Evolutionary conservation across 2,797 vertebrate species (phyloP).

Genomic region (Vultur gryphus): DNA sequence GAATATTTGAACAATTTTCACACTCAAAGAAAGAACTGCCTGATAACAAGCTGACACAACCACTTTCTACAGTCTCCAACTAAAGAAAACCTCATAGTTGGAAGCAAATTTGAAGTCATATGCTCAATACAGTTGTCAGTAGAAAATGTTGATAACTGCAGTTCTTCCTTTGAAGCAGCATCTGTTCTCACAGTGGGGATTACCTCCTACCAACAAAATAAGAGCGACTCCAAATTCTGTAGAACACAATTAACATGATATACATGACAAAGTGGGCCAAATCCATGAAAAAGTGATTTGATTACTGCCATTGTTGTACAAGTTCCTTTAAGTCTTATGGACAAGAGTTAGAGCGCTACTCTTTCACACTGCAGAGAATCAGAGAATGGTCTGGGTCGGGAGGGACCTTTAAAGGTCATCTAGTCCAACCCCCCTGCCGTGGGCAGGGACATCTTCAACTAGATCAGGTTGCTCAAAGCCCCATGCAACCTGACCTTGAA

Average conservation of each 20-base stretch:
- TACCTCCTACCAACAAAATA: neutral
- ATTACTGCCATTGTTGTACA: neutral
- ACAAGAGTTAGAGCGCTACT: neutral
- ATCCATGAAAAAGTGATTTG: neutral
- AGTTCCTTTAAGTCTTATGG: neutral
- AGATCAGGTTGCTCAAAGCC: neutral
- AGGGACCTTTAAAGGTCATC: neutral
- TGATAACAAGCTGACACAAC: neutral
- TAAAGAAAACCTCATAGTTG: neutral
- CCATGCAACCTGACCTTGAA: neutral
- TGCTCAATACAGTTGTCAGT: neutral
- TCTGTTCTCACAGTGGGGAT: neutral
- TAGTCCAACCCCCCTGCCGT: neutral
- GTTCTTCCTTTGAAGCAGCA: neutral
- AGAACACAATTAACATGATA: neutral
- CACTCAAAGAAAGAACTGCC: neutral
- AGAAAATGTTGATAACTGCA: neutral
- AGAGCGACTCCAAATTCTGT: neutral
- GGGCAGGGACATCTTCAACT: neutral
- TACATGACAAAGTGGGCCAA: neutral
- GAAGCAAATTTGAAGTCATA: neutral
- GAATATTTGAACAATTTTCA: neutral
- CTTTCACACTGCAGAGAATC: neutral
- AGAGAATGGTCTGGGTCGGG: neutral
- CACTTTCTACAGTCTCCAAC: neutral